Evolutionary conservation across 2,113 vertebrate species (phyloP), one percentile per base, ranked within the genome.

Genomic region (Rhabdornis inornatus): DNA sequence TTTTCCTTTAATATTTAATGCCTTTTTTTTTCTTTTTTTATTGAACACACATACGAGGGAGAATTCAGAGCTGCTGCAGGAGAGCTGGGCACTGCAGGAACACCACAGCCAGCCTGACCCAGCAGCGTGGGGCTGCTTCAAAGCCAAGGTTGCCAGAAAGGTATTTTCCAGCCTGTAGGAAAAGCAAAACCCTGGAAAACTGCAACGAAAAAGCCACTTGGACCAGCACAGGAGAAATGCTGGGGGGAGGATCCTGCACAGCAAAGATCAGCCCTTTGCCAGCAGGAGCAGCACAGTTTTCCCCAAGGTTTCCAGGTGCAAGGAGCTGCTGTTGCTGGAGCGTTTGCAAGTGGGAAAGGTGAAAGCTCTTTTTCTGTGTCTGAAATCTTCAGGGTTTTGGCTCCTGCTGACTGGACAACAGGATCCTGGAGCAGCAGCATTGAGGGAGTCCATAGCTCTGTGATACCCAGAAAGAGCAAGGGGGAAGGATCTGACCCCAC

Each of bases 71-170:
- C 75, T 91, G 87, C 92, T 89, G 68, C 68, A 40, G 75, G 61
- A 65, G 89, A 85, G 76, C 70, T 64, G 84, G 28, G 87, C 64
- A 9, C 69, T 63, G 65, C 35, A 4, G 84, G 53, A 89, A 8
- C 24, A 1, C 65, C 14, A 6, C 1, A 10, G 57, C 87, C 77
- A 78, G 88, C 59, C 57, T 71, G 82, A 93, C 87, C 88, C 37
- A 1, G 59, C 74, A 85, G 70, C 3, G 0, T 60, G 79, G 75
- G 90, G 45, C 66, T 65, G 45, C 47, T 90, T 90, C 78, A 83
- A 89, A 94, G 78, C 74, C 84, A 87, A 91, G 92, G 85, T 85
- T 85, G 74, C 53, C 87, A 91, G 65, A 87, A 95, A 87, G 96
- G 31, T 52, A 13, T 89, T 83, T 50, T 79, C 66, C 88, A 79